Base-by-base conservation (phyloP, 2,797 vertebrate genomes). In the Pangasius djambal region DNA sequence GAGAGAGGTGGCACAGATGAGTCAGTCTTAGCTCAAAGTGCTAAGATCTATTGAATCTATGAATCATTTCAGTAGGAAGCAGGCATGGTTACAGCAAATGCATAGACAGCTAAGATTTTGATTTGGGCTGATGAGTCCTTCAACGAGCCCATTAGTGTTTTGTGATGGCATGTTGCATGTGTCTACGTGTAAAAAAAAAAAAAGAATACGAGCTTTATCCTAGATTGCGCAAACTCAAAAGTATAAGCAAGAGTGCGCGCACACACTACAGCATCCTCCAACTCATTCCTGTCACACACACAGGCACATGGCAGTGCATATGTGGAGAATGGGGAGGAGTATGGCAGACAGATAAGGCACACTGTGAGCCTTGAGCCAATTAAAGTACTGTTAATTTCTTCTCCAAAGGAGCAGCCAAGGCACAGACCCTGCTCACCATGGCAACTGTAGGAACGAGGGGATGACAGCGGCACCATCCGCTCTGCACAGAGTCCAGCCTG, bases 301-400 rank as follows among this genome's bases (percentile, higher is more conserved):
- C 77, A 74, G 75, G 77, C 86, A 34, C 75, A 59, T 34, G 22
- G 50, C 79, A 87, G 61, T 59, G 74, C 74, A 81, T 77, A 81
- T 81, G 83, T 74, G 59, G 82, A 86, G 61, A 48, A 77, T n/a
- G 70, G 57, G 61, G n/a, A 67, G 86, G 86, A 44, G 83, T 83
- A 89, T 65, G 67, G 40, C 50, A 61, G 87, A 55, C 74, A 69
- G 91, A 91, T 91, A 88, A 90, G 81, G 31, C 52, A 55, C 74
- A 65, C 72, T 85, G 88, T 79, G 87, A 86, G 90, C 84, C 86
- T 69, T 44, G 59, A 91, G 89, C 88, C 89, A 92, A 92, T 91
- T 91, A 92, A 91, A 91, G 88, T 85, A 81, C 86, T 91, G 90
- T 90, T 96, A 94, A 96, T 95, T 95, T 95, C 93, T 94, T 93